phyloP scores from a whole-genome alignment of 2,888 invertebrate genomes.

The Podotricha telesiphe region DNA sequence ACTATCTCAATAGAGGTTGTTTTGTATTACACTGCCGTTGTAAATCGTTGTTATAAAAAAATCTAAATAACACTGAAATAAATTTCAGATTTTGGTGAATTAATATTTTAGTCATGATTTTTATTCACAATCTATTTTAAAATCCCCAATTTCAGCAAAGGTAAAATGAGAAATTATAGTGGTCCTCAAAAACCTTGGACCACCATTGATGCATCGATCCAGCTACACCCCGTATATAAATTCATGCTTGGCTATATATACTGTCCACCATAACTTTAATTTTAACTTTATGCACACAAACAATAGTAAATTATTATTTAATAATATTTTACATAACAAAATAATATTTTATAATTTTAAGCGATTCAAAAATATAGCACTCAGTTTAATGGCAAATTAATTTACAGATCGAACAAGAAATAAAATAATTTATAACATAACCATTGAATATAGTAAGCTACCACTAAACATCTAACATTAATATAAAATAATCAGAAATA shows the following conservation, averaged over 20 bases:
- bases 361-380: slow-evolving; percentile 43
- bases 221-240: neutral
- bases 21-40: no score
- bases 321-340: neutral
- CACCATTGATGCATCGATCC: no score
- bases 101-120: no score
- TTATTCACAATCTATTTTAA: no score
- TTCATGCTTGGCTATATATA: neutral
- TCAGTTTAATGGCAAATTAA: slow-evolving; percentile 38
- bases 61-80: no score
- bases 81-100: no score
- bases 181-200: no score
- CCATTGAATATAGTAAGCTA: neutral
- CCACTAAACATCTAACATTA: neutral
- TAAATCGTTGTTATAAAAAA: no score
- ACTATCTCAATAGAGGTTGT: no score
- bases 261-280: neutral
- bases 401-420: neutral
- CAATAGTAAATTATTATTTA: neutral
- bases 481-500: neutral
- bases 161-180: no score
- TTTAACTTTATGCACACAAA: slow-evolving; percentile 14
- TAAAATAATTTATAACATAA: slow-evolving; percentile 1
- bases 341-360: neutral
- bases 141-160: no score